Evolutionary conservation across 2,113 vertebrate genomes (phyloP), one percentile per base, ranked within the genome.

Genomic region (Dendropsophus ebraccatus): DNA sequence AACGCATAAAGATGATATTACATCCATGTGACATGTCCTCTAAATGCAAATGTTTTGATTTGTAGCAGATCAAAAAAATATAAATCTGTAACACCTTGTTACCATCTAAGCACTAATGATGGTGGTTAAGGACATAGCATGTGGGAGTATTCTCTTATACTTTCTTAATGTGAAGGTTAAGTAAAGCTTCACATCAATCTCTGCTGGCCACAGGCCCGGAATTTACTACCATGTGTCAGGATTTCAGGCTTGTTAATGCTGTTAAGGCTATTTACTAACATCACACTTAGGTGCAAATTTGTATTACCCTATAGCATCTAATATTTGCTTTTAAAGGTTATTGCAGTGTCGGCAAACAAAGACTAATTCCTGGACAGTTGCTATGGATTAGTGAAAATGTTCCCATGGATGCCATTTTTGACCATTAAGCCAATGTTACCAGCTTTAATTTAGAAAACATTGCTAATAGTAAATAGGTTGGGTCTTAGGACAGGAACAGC

Each of bases 191-290:
- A 16, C 25, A 17, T 76, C 14, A 28, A 76, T 28, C 23, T 23
- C 23, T 49, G 17, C 14, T 25, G 37, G 41, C n/a, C 23, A 52
- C 73, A 32, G 73, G 21, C 74, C 16, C 1, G 21, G 49, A 77
- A 10, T 49, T 25, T 47, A 2, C 6, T 2, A 4, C 9, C 23
- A 12, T 7, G 41, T 28, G 5, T 25, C n/a, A 47, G 41, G 72
- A 47, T 49, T 74, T 74, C 21, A 12, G 72, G n/a, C 32, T 25
- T 25, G 19, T 47, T 25, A 74, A 49, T n/a, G 23, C 17, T 23
- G 19, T 32, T 70, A 37, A 70, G 37, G 21, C 37, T 73, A 13
- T 74, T 74, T 49, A 47, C 37, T 74, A 74, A 74, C 72, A 74
- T 74, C 25, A 21, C 41, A 47, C 41, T 74, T 47, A 47, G 23